Evolutionary conservation across 1,140 invertebrate genomes (phyloP).

Genomic region (Pseudachorutes palmiensis): DNA sequence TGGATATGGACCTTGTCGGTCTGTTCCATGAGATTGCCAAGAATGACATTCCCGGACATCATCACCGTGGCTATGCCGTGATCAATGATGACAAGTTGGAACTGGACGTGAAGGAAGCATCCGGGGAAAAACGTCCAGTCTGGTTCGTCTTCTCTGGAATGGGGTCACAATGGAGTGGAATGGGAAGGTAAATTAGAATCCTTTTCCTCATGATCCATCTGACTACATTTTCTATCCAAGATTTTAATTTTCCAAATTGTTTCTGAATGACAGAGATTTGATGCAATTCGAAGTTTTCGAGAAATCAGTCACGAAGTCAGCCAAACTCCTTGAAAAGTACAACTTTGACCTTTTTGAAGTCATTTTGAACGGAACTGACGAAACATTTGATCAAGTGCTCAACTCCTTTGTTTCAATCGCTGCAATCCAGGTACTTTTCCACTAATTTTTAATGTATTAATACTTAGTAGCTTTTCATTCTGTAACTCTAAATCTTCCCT

Average conservation of each 20-base stretch:
- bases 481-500: too few species aligned
- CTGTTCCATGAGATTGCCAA: slow-evolving; percentile 66
- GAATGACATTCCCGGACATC: slow-evolving; percentile 59
- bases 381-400: slow-evolving; percentile 70
- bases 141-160: slow-evolving; percentile 95
- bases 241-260: slow-evolving; percentile 33
- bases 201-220: too few species aligned
- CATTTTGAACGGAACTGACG: slow-evolving; percentile 62
- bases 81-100: slow-evolving; percentile 45
- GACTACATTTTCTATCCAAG: slow-evolving; percentile 45
- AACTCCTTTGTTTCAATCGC: slow-evolving; percentile 89
- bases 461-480: too few species aligned
- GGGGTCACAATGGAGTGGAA: slow-evolving; percentile 93
- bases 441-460: slow-evolving; percentile 5
- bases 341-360: slow-evolving; percentile 67
- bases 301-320: slow-evolving; percentile 63
- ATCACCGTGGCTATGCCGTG: slow-evolving; percentile 66
- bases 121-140: slow-evolving; percentile 60
- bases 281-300: slow-evolving; percentile 72
- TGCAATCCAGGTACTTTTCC: slow-evolving; percentile 66
- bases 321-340: slow-evolving; percentile 63
- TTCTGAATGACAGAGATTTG: slow-evolving; percentile 51
- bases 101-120: slow-evolving; percentile 42
- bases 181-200: slow-evolving; percentile 62
- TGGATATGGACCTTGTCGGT: slow-evolving; percentile 67